Evolutionary conservation across 2,888 invertebrate genomes (phyloP).

Genomic region (Napeogenes sylphis): DNA sequence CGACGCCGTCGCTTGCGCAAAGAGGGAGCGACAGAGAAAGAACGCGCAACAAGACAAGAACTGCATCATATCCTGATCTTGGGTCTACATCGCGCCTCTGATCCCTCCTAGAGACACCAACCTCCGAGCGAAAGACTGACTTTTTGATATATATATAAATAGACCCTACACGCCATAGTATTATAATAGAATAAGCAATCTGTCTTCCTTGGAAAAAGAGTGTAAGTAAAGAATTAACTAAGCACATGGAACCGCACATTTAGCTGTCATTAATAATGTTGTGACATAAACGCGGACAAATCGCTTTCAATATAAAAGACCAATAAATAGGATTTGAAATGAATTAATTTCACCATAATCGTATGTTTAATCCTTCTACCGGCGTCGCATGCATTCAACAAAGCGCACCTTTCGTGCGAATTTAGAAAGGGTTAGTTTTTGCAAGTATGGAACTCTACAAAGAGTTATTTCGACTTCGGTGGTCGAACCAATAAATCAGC

Average conservation of each 20-base stretch:
- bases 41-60: constrained; percentile 86
- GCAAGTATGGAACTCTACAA: constrained; percentile 21
- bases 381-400: constrained; percentile 42
- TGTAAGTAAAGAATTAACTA: constrained; percentile 36
- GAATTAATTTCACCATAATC: constrained; percentile 54
- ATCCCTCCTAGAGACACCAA: constrained; percentile 59
- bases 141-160: constrained; percentile 56
- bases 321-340: constrained; percentile 45
- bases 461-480: constrained; percentile 37
- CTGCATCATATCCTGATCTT: constrained; percentile 90
- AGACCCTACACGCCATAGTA: constrained; percentile 67
- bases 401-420: constrained; percentile 51
- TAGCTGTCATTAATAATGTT: constrained; percentile 46
- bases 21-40: constrained; percentile 80
- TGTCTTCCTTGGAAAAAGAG: constrained; percentile 48
- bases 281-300: constrained; percentile 46
- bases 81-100: constrained; percentile 48
- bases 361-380: constrained; percentile 55
- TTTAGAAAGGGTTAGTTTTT: constrained; percentile 42
- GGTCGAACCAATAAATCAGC: constrained; percentile 43
- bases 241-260: constrained; percentile 30
- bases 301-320: constrained; percentile 46
- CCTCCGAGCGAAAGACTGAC: constrained; percentile 76
- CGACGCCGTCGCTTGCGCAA: constrained; percentile 90
- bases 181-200: constrained; percentile 42